Conservation (phyloP, 2,113 vertebrate genomes). For the Gallinago jamesoni region DNA sequence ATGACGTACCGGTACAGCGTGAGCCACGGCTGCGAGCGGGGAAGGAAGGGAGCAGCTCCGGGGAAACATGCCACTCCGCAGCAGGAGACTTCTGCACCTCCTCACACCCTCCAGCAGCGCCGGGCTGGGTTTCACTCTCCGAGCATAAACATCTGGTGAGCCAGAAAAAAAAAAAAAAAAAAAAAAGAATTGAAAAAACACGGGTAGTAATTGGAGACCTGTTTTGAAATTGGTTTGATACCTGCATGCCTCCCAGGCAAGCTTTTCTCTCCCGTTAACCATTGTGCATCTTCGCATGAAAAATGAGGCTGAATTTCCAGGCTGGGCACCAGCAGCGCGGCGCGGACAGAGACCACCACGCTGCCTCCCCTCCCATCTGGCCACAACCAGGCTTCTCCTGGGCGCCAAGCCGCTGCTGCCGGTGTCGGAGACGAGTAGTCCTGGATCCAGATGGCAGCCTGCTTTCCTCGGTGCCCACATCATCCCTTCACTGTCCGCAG, state of each 20-base stretch:
- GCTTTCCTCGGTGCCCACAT: not conserved
- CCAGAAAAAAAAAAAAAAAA: not conserved
- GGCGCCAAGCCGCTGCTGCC: not conserved
- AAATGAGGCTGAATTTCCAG: constrained; percentile 53
- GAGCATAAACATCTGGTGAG: not conserved
- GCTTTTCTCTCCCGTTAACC: constrained; percentile 44
- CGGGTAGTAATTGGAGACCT: not conserved
- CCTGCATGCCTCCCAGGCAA: constrained; percentile 40
- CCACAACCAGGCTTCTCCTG: constrained; percentile 13
- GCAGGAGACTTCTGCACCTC: not conserved
- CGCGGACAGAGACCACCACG: not conserved
- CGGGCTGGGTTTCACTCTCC: not conserved
- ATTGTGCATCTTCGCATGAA: constrained; percentile 58
- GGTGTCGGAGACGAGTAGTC: not conserved
- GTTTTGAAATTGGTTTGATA: constrained; percentile 33
- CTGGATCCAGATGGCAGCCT: constrained; percentile 6
- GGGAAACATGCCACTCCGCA: not conserved
- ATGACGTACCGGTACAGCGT: not conserved
- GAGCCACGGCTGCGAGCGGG: not conserved
- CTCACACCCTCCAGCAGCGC: not conserved
- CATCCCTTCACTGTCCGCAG: not conserved
- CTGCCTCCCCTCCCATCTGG: constrained; percentile 35
- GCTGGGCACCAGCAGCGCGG: not conserved
- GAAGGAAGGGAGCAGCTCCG: not conserved
- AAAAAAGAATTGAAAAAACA: constrained; percentile 12